These are phyloP conservation scores for Trididemnum clinides DNA, from an alignment of 23 tunicate genomes.

Conservation along the genomic window DNA sequence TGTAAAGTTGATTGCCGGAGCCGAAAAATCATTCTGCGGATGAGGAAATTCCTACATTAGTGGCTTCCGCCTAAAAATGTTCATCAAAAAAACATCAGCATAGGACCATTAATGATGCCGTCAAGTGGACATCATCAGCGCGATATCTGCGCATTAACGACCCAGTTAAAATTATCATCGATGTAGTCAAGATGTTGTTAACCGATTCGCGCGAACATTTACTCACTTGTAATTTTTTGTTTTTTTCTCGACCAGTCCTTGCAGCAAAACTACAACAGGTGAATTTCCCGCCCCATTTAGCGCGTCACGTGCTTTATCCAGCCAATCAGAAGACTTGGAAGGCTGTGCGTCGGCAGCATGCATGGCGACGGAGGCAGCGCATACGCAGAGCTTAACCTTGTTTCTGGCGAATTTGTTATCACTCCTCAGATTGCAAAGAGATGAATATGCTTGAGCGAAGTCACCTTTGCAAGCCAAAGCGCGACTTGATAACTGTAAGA, in stretches of 20 bases:
- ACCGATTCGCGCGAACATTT: no score
- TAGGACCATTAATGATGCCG: no score
- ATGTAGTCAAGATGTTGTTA: no score
- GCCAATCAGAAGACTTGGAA: constrained; percentile 3
- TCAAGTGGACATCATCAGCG: no score
- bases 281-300: background rate
- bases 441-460: background rate
- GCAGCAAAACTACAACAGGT: constrained; percentile 24
- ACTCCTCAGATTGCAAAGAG: background rate
- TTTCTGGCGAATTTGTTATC: background rate
- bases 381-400: background rate
- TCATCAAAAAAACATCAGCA: no score
- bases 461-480: background rate
- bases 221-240: constrained; percentile 5
- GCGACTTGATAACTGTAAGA: background rate
- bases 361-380: background rate
- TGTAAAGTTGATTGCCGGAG: no score
- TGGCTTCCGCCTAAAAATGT: no score
- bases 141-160: no score
- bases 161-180: no score
- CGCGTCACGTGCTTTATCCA: background rate
- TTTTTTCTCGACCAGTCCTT: background rate
- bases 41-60: no score
- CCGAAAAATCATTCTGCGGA: no score
- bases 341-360: background rate